Percentiles rank a stretch among this genome's conserved stretches.
Evolutionary conservation across 2,888 invertebrate genomes (phyloP).

Genomic region (Urechis unicinctus): DNA sequence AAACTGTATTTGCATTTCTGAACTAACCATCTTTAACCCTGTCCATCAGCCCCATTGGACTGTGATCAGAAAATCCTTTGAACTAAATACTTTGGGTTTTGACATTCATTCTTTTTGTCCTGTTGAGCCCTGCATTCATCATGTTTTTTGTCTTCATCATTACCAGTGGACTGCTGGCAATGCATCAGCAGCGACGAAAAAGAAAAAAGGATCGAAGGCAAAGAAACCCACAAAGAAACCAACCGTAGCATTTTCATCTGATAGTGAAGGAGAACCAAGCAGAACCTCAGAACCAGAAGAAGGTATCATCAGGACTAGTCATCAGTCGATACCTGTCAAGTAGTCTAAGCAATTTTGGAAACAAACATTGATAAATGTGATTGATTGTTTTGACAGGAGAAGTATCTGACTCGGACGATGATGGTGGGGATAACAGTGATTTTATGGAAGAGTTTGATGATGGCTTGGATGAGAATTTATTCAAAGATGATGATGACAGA

Average conservation of each 20-base stretch:
- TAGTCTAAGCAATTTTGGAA: too few relatives aligned
- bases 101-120: too few relatives aligned
- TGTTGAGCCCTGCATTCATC: too few relatives aligned
- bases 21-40: too few relatives aligned
- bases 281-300: conserved; percentile 44
- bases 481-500: conserved; percentile 94
- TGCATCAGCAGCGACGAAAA: conserved; percentile 32
- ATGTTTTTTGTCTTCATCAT: too few relatives aligned
- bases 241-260: conserved; percentile 30
- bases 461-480: conserved; percentile 92
- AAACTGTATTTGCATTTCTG: too few relatives aligned
- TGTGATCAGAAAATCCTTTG: too few relatives aligned
- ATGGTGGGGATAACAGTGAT: conserved; percentile 21
- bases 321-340: too few relatives aligned
- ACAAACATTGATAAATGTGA: neutral
- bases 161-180: too few relatives aligned
- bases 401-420: conserved; percentile 58
- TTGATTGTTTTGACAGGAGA: conserved; percentile 59
- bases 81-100: too few relatives aligned
- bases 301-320: too few relatives aligned
- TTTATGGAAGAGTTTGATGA: conserved; percentile 82
- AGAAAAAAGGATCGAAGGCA: conserved; percentile 31
- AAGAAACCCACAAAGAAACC: conserved; percentile 35
- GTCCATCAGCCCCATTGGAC: too few relatives aligned
- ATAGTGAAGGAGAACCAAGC: conserved; percentile 36